Evolutionary conservation across 2,888 invertebrate genomes (phyloP), one percentile per base, ranked within the genome.

Genomic region (Drosophila testacea): DNA sequence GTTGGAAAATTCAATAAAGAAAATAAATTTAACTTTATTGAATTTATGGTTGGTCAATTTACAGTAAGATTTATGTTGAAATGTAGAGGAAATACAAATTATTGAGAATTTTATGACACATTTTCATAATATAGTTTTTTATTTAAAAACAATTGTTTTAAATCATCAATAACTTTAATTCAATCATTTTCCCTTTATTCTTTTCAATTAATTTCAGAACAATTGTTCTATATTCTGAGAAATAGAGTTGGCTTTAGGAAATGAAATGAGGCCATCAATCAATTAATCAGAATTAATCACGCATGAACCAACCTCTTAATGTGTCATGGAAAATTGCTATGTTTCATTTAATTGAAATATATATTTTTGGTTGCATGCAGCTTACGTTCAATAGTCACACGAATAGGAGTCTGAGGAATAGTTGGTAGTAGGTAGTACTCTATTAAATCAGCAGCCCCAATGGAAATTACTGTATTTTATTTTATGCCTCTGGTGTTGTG

Each of bases 191-290:
- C 10, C 1, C 9, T 9, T 39, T 13, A 32, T 32, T 22, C 1
- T 22, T 22, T 22, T 22, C 16, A 22, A 22, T 22, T 22, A 22
- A 2, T 22, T 22, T 22, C 22, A 22, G 2, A 22, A 22, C 22
- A 3, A 22, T 22, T 22, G 22, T 2, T 22, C 22, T 22, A 22
- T 2, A 22, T 22, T 22, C 22, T 22, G 22, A 9, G 1, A 32
- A 7, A 32, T 32, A 0, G 6, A 9, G 32, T 32, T 32, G 7
- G 32, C 7, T 32, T 6, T 32, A 11, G 9, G 13, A 32, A 36
- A 4, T 7, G 6, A 46, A 54, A 32, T 42, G n/a, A 32, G 56
- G 46, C 30, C 54, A 82, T 88, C 83, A 83, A 83, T 82, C 82
- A 44, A 66, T 73, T 69, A 73, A 69, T 73, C 66, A 63, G 27